A percentile compares a stretch with the other conserved stretches of the same genome.
Conservation (phyloP, 2,888 invertebrate species). For the Pomacea canaliculata region DNA sequence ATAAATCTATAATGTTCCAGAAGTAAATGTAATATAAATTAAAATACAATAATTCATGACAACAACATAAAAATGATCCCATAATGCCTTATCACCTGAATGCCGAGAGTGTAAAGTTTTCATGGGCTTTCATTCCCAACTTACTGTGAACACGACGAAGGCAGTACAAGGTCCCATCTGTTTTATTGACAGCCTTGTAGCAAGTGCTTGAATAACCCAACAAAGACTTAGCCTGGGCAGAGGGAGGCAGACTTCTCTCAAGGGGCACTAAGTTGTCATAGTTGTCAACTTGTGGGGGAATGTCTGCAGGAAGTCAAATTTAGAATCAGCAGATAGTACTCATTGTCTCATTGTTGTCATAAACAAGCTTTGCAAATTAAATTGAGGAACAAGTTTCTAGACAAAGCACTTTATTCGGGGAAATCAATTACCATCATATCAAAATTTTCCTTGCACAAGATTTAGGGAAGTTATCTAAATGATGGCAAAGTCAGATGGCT, state of each 20-base stretch:
- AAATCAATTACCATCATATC: no score
- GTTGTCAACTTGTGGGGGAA: slow-evolving; percentile 90
- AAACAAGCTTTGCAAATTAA: not conserved
- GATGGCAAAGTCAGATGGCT: no score
- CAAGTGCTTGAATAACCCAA: slow-evolving; percentile 84
- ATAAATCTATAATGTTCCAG: not conserved
- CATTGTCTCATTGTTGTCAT: not conserved
- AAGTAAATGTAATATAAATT: no score
- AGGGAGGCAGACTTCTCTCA: slow-evolving; percentile 75
- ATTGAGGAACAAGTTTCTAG: no score
- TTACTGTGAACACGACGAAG: slow-evolving; percentile 87
- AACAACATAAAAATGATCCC: no score
- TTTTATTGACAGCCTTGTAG: slow-evolving; percentile 81
- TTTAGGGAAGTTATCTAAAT: no score
- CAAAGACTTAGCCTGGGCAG: slow-evolving; percentile 76
- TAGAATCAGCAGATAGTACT: not conserved
- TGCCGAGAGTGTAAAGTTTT: no score
- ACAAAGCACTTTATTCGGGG: no score
- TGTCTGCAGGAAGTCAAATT: slow-evolving; percentile 72
- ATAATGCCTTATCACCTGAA: no score
- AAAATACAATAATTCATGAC: no score
- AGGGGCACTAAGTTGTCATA: slow-evolving; percentile 90
- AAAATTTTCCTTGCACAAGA: no score
- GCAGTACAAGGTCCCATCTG: slow-evolving; percentile 83
- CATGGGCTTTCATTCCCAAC: slow-evolving; percentile 15